These are phyloP conservation scores for Teinopalpus imperialis DNA, from an alignment of 2,888 invertebrate species.

Conservation along the genomic window DNA sequence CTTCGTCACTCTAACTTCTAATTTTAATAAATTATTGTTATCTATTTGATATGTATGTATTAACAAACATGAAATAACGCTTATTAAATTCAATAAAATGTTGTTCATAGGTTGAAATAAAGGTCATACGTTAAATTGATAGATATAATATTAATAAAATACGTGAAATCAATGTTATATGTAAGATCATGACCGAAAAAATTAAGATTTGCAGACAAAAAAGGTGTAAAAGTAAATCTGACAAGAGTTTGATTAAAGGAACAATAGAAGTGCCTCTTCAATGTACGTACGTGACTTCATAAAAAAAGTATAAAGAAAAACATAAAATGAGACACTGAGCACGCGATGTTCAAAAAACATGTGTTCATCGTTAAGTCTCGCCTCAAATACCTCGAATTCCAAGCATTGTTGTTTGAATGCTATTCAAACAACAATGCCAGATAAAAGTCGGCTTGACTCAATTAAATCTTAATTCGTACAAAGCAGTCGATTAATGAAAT, in stretches of 20 bases:
- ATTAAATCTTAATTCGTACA: conserved; percentile 81
- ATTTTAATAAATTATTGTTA: too few relatives aligned
- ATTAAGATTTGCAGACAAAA: neutral
- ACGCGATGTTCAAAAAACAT: conserved; percentile 59
- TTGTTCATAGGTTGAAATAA: too few relatives aligned
- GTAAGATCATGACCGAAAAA: neutral
- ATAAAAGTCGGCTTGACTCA: conserved; percentile 71
- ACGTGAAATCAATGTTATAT: too few relatives aligned
- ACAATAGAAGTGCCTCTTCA: neutral
- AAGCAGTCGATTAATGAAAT: conserved; percentile 80
- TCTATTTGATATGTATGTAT: too few relatives aligned
- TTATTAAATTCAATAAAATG: too few relatives aligned
- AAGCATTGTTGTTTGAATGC: conserved; percentile 51
- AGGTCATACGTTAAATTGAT: too few relatives aligned
- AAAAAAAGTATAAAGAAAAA: conserved; percentile 39
- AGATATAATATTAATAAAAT: too few relatives aligned
- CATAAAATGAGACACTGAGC: conserved; percentile 40
- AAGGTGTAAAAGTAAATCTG: conserved; percentile 2
- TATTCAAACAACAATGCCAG: conserved; percentile 50
- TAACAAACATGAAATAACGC: too few relatives aligned
- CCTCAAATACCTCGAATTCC: conserved; percentile 69
- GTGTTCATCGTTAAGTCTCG: conserved; percentile 65
- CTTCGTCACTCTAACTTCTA: too few relatives aligned
- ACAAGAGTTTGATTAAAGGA: conserved; percentile 7
- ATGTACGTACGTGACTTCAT: conserved; percentile 33